A percentile compares a stretch with the other conserved stretches of the same genome.
Evolutionary conservation across 2,113 vertebrate genomes (phyloP).

Genomic region (Sinocyclocheilus grahami): DNA sequence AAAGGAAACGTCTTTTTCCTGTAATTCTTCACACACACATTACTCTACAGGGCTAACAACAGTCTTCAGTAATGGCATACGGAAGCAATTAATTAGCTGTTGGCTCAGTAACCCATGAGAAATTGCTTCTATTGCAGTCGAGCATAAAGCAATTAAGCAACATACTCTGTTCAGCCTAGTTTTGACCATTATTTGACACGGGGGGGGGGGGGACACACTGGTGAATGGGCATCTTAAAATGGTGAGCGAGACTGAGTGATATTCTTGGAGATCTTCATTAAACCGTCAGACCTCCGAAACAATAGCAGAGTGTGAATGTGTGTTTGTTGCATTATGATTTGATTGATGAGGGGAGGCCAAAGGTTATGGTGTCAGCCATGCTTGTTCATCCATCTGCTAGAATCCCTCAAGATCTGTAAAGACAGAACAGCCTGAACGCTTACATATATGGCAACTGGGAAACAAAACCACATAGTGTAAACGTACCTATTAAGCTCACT

Average conservation of each 20-base stretch:
- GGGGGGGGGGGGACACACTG: background rate
- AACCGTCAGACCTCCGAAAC: background rate
- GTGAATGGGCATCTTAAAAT: slow-evolving; percentile 5
- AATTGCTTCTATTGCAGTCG: slow-evolving; percentile 26
- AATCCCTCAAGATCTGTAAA: slow-evolving; percentile 9
- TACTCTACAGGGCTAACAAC: slow-evolving; percentile 21
- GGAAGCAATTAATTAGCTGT: slow-evolving; percentile 40
- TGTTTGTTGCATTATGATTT: slow-evolving; percentile 11
- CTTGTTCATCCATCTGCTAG: slow-evolving; percentile 31
- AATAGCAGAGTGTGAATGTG: slow-evolving; percentile 16
- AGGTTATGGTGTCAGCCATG: slow-evolving; percentile 36
- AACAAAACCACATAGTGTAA: background rate
- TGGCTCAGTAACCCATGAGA: slow-evolving; percentile 36
- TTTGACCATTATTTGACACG: background rate
- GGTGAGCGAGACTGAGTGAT: background rate
- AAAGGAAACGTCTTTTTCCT: slow-evolving; percentile 12
- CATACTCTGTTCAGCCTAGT: slow-evolving; percentile 31
- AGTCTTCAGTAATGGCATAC: slow-evolving; percentile 16
- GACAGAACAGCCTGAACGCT: background rate
- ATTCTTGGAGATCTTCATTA: slow-evolving; percentile 3
- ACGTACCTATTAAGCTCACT: too few relatives aligned
- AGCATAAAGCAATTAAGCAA: slow-evolving; percentile 36
- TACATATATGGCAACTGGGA: background rate
- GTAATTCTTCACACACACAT: slow-evolving; percentile 21
- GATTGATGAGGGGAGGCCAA: slow-evolving; percentile 31